Conservation (phyloP, 2,888 invertebrate species). For the Drosophila dives region DNA sequence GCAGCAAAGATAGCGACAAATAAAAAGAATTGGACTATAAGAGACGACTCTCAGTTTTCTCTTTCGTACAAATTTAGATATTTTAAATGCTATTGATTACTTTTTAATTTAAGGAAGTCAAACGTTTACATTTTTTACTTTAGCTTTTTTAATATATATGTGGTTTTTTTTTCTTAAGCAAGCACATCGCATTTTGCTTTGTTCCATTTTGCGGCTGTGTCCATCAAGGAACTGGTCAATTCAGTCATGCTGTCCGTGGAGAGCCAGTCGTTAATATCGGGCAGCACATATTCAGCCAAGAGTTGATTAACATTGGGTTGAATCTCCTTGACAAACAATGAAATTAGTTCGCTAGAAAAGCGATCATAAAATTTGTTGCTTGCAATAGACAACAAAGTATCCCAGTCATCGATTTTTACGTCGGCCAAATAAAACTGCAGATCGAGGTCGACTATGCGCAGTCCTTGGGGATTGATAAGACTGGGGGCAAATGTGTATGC, state of each 20-base stretch:
- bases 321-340: slow-evolving; percentile 54
- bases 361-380: slow-evolving; percentile 65
- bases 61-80: slow-evolving; percentile 4
- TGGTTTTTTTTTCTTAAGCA: slow-evolving; percentile 1
- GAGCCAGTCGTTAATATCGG: slow-evolving; percentile 46
- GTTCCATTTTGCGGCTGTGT: slow-evolving; percentile 39
- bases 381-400: slow-evolving; percentile 64
- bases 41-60: slow-evolving; percentile 2
- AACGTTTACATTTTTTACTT: neutral
- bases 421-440: slow-evolving; percentile 63
- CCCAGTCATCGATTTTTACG: slow-evolving; percentile 58
- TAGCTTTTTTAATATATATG: neutral
- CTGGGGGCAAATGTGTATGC: slow-evolving; percentile 47
- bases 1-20: slow-evolving; percentile 20
- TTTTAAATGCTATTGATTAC: neutral
- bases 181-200: slow-evolving; percentile 40
- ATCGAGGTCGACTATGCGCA: slow-evolving; percentile 60
- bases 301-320: slow-evolving; percentile 44
- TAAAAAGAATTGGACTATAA: slow-evolving; percentile 10
- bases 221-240: slow-evolving; percentile 33
- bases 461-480: slow-evolving; percentile 46
- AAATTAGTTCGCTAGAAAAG: slow-evolving; percentile 33
- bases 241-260: slow-evolving; percentile 35
- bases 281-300: slow-evolving; percentile 36
- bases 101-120: neutral